Conservation (phyloP, 2,797 vertebrate species). For the Loris lydekkerianus region DNA sequence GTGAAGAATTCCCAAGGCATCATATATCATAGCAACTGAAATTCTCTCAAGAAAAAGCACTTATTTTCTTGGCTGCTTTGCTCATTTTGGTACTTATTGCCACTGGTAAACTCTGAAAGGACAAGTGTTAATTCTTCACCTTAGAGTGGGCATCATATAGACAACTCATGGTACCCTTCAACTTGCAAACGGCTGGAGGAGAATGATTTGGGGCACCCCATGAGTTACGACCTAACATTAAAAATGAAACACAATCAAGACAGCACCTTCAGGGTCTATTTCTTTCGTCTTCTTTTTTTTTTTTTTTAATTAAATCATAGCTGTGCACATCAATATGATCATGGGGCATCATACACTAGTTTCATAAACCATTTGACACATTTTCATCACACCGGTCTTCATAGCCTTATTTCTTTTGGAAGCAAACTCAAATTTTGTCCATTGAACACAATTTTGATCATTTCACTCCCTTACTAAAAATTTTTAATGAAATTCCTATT, state of each 20-base stretch:
- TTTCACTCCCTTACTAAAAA: background rate
- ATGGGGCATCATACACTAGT: too few species aligned
- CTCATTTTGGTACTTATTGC: background rate
- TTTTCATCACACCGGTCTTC: too few species aligned
- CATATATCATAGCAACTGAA: background rate
- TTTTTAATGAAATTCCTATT: background rate
- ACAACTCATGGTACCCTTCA: background rate
- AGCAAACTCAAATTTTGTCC: background rate
- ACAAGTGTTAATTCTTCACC: background rate
- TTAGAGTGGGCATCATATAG: background rate
- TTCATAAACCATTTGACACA: too few species aligned
- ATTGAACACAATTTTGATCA: background rate
- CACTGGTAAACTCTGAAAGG: background rate
- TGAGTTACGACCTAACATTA: background rate
- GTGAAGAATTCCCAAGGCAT: background rate
- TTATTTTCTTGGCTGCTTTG: constrained; percentile 41
- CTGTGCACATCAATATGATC: too few species aligned
- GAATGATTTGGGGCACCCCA: background rate
- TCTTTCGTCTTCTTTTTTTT: constrained; percentile 14
- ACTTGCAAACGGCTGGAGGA: background rate
- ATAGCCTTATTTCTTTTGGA: constrained; percentile 23
- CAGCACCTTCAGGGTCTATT: background rate
- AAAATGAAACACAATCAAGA: background rate
- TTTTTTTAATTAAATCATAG: too few species aligned
- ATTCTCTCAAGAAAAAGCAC: background rate